A percentile compares a stretch with the other conserved stretches of the same genome.
phyloP scores from a whole-genome alignment of 1,140 invertebrate genomes.

The Ceratina australensis region DNA sequence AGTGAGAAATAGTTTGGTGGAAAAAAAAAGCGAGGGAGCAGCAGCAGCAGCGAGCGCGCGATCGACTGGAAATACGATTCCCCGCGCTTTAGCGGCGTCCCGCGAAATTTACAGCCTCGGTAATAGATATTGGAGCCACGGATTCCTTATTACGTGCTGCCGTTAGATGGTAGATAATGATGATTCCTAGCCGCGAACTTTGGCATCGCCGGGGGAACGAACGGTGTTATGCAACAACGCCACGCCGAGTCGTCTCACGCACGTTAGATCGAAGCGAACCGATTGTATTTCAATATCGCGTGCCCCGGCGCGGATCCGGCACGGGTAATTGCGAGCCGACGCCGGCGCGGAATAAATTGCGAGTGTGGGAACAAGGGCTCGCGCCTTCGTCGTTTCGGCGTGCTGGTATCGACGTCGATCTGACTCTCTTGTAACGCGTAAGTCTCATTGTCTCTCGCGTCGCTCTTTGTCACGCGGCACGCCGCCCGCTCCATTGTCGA shows the following conservation, averaged over 20 bases:
- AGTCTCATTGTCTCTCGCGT: too few relatives aligned
- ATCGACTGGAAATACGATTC: conserved; percentile 64
- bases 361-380: too few relatives aligned
- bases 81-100: conserved; percentile 48
- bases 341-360: too few relatives aligned
- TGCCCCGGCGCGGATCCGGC: background rate
- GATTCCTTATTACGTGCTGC: conserved; percentile 63
- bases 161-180: conserved; percentile 61
- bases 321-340: too few relatives aligned
- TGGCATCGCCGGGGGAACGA: conserved; percentile 27
- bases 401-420: too few relatives aligned
- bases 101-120: conserved; percentile 54
- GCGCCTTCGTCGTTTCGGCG: too few relatives aligned
- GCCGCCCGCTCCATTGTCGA: too few relatives aligned
- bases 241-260: conserved; percentile 33
- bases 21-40: background rate
- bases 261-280: conserved; percentile 38
- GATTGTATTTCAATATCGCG: conserved; percentile 55
- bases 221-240: conserved; percentile 46
- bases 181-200: conserved; percentile 60
- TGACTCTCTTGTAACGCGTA: too few relatives aligned
- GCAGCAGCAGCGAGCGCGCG: too few relatives aligned
- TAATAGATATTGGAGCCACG: conserved; percentile 64
- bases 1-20: background rate
- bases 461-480: too few relatives aligned